Conservation (phyloP, 2,888 invertebrate species). For the Pyrgus malvae region DNA sequence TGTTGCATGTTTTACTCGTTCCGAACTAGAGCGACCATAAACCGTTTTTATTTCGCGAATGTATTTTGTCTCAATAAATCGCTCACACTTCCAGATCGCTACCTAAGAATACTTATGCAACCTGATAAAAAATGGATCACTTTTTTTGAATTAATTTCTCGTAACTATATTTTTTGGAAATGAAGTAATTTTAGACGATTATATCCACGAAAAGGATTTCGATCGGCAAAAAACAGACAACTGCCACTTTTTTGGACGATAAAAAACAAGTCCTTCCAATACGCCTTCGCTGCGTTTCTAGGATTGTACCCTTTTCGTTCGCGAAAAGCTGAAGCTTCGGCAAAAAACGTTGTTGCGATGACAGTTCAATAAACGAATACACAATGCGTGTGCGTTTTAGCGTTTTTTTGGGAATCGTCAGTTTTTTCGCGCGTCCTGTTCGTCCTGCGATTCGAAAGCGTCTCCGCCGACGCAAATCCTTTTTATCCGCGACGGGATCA, state of each 20-base stretch:
- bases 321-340: slow-evolving; percentile 36
- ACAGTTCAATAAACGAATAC: slow-evolving; percentile 57
- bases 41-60: slow-evolving; percentile 2
- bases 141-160: slow-evolving; percentile 1
- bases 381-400: slow-evolving; percentile 37
- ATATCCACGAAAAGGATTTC: slow-evolving; percentile 35
- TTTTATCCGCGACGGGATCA: slow-evolving; percentile 43
- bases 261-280: slow-evolving; percentile 40
- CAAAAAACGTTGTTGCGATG: slow-evolving; percentile 48
- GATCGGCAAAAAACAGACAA: slow-evolving; percentile 50
- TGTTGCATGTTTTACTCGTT: slow-evolving; percentile 5
- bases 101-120: not conserved
- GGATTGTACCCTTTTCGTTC: slow-evolving; percentile 52
- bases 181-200: slow-evolving; percentile 42
- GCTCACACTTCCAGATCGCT: not conserved
- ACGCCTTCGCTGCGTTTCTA: slow-evolving; percentile 39
- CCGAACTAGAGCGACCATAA: slow-evolving; percentile 4
- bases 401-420: slow-evolving; percentile 28
- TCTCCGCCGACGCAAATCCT: slow-evolving; percentile 41
- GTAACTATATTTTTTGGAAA: slow-evolving; percentile 14
- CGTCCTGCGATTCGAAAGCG: slow-evolving; percentile 44
- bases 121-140: not conserved
- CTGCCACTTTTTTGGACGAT: slow-evolving; percentile 47
- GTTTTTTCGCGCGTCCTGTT: slow-evolving; percentile 38
- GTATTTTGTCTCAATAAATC: not conserved